A percentile compares a stretch with the other conserved stretches of the same genome.
These are phyloP conservation scores for Pituophis catenifer DNA, from an alignment of 2,113 vertebrate species.

Conservation along the genomic window DNA sequence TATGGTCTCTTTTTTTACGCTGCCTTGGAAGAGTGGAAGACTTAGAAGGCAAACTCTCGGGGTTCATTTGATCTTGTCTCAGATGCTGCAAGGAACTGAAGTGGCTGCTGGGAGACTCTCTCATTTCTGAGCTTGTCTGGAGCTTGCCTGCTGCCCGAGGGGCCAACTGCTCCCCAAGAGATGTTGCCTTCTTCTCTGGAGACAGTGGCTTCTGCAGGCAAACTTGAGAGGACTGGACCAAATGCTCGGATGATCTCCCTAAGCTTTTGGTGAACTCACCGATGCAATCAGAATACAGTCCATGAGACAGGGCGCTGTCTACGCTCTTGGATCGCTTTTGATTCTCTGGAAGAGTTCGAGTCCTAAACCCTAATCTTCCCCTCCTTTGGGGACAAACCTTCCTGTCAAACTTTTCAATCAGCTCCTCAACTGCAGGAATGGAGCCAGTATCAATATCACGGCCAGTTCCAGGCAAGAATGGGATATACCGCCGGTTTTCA, in stretches of 20 bases:
- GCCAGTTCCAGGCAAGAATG: constrained; percentile 90
- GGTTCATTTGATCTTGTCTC: constrained; percentile 42
- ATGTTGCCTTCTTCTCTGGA: constrained; percentile 40
- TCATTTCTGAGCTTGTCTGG: constrained; percentile 14
- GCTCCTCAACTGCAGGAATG: constrained; percentile 85
- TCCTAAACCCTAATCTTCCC: constrained; percentile 83
- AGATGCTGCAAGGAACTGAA: constrained; percentile 44
- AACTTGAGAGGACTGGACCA: constrained; percentile 82
- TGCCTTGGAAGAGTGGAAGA: constrained; percentile 64
- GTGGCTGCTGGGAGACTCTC: constrained; percentile 45
- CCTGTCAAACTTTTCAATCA: constrained; percentile 92
- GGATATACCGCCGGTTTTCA: constrained; percentile 92
- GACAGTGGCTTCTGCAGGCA: constrained; percentile 66
- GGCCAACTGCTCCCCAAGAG: constrained; percentile 59
- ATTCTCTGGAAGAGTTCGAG: constrained; percentile 86
- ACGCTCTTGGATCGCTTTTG: constrained; percentile 84
- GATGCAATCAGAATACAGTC: constrained; percentile 64
- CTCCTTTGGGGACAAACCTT: constrained; percentile 79
- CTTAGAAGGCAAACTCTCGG: constrained; percentile 3
- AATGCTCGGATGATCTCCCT: constrained; percentile 82
- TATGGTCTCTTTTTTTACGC: constrained; percentile 63
- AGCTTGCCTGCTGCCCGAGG: constrained; percentile 48
- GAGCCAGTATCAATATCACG: constrained; percentile 92
- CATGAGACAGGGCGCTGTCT: constrained; percentile 82
- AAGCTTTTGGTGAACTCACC: constrained; percentile 70